Conservation (phyloP, 2,888 invertebrate genomes). For the Saturnia japonica region DNA sequence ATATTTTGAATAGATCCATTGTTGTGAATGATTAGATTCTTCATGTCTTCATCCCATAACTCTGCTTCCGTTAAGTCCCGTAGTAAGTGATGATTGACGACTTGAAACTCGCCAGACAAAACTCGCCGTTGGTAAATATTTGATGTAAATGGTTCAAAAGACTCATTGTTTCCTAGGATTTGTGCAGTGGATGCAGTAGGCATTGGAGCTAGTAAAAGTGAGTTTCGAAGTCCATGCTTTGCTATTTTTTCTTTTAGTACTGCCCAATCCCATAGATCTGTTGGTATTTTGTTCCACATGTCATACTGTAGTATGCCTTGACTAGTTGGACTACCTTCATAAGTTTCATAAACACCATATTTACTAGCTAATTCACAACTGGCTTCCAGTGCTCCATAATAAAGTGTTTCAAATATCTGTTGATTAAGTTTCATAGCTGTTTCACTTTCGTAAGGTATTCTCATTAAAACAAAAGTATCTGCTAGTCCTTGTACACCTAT, state of each 20-base stretch:
- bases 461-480: slow-evolving; percentile 96
- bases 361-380: slow-evolving; percentile 96
- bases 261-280: slow-evolving; percentile 95
- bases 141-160: slow-evolving; percentile 98
- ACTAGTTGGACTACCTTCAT: slow-evolving; percentile 95
- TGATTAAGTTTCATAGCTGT: slow-evolving; percentile 93
- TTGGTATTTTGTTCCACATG: slow-evolving; percentile 97
- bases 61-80: slow-evolving; percentile 95
- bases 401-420: slow-evolving; percentile 98
- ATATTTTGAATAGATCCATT: slow-evolving; percentile 97
- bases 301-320: slow-evolving; percentile 98
- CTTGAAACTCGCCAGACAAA: slow-evolving; percentile 96
- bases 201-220: slow-evolving; percentile 97
- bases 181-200: slow-evolving; percentile 99
- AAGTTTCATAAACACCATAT: slow-evolving; percentile 94
- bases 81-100: slow-evolving; percentile 97
- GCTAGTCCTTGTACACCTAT: slow-evolving; percentile 99
- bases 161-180: slow-evolving; percentile 99
- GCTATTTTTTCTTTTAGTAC: slow-evolving; percentile 91
- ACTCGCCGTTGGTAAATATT: slow-evolving; percentile 98
- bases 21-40: slow-evolving; percentile 94
- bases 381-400: slow-evolving; percentile 97
- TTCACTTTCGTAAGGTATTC: slow-evolving; percentile 95
- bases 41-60: slow-evolving; percentile 97
- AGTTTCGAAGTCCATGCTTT: slow-evolving; percentile 95